phyloP scores from a whole-genome alignment of 2,113 vertebrate species.

The Nyctibius bracteatus region DNA sequence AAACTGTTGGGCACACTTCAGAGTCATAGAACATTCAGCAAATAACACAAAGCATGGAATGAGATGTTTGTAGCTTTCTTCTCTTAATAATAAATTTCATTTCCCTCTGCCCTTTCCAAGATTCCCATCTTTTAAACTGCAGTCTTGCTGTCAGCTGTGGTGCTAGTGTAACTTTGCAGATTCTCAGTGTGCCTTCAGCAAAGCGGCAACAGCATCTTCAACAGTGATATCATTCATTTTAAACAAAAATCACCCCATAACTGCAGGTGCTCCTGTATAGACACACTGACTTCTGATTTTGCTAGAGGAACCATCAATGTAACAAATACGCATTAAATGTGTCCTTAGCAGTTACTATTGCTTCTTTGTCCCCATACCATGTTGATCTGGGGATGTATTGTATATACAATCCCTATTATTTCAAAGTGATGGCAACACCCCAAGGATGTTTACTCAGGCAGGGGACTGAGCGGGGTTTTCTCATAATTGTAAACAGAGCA shows the following conservation, averaged over 20 bases:
- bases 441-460: conserved; percentile 32
- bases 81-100: background rate
- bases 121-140: background rate
- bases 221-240: background rate
- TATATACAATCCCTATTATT: conserved; percentile 29
- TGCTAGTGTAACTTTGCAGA: background rate
- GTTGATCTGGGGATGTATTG: background rate
- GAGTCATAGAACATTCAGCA: background rate
- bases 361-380: background rate
- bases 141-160: background rate
- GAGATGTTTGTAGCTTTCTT: background rate
- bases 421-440: conserved; percentile 24
- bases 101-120: background rate
- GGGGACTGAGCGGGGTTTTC: background rate
- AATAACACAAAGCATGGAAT: background rate
- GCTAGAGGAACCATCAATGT: background rate
- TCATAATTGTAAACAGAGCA: conserved; percentile 53
- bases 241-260: background rate
- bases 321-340: background rate
- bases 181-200: background rate
- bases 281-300: background rate
- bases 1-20: background rate
- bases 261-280: background rate
- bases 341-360: background rate
- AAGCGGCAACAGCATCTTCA: background rate